Base-by-base conservation (phyloP, 2,888 invertebrate species). In the Rhamnusium bicolor region DNA sequence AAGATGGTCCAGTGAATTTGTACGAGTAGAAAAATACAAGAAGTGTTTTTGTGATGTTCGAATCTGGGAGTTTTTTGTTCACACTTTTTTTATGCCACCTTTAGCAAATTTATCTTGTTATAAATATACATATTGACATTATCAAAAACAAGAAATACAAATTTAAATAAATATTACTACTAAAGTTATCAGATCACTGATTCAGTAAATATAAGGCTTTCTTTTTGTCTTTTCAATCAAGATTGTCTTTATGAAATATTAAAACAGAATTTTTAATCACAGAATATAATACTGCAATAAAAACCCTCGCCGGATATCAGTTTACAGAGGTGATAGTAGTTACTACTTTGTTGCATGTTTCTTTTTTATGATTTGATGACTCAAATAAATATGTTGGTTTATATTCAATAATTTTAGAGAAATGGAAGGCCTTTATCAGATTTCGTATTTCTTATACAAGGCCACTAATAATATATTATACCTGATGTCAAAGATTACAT, bases 401-500 rank as follows among this genome's bases (percentile, higher is more conserved):
- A 58, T 32, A 32, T 58, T 29, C 58, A 58, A 58, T 58, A 29
- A 16, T 27, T 18, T 32, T 16, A 29, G 10, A 29, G 3, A 58
- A 58, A 29, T 24, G 5, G 12, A 14, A 16, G 40, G 16, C 12
- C n/a, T 14, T 18, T 61, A 61, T 61, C 32, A 58, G 61, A 61
- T 46, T 40, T 46, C 14, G 21, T 40, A 46, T 61, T 61, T 51
- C 16, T 16, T 21, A 51, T 65, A 49, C 51, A 29, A 65, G 29
- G 8, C 63, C 5, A 32, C 40, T 16, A 24, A 56, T 46, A 46
- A 67, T 67, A 56, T 54, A 67, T 67, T 19, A 56, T 24, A 40
- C 18, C 54, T 19, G 32, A 53, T 65, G 65, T 65, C 65, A 67
- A 56, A 46, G 56, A 56, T 56, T 67, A 67, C 54, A 67, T 54